phyloP scores from a whole-genome alignment of 2,888 invertebrate genomes.

The Lepeophtheirus nordmannii region DNA sequence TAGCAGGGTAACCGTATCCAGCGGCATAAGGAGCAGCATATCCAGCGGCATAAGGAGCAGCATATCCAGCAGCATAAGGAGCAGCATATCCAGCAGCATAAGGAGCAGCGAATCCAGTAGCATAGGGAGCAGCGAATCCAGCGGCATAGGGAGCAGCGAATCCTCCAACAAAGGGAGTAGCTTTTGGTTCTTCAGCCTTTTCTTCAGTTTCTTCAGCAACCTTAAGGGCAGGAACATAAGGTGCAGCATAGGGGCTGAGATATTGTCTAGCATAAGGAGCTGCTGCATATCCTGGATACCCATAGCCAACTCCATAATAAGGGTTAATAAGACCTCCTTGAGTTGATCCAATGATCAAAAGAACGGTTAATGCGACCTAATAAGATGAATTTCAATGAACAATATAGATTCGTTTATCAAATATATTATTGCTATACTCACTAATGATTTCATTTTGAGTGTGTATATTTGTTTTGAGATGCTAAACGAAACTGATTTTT shows the following conservation, averaged over 20 bases:
- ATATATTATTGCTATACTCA: neutral
- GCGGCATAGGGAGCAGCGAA: slow-evolving; percentile 6
- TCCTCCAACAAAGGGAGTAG: neutral
- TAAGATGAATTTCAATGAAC: neutral
- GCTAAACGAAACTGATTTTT: slow-evolving; percentile 17
- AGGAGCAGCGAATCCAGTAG: too few relatives aligned
- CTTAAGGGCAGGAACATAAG: neutral
- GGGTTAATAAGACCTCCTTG: neutral
- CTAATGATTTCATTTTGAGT: slow-evolving; percentile 14
- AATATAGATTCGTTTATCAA: neutral
- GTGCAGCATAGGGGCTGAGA: neutral
- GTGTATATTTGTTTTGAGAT: neutral
- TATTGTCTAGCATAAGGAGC: neutral
- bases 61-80: too few relatives aligned
- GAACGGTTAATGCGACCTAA: neutral
- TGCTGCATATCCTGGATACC: neutral
- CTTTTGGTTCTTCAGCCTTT: neutral
- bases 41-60: neutral
- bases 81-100: too few relatives aligned
- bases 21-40: neutral
- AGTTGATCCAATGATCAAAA: neutral
- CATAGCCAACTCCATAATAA: neutral
- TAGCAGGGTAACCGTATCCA: neutral
- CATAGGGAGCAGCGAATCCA: slow-evolving; percentile 1
- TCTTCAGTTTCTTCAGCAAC: neutral